A percentile compares a stretch with the other conserved stretches of the same genome.
Conservation (phyloP, 2,888 invertebrate genomes). For the Exephanes ischioxanthus region DNA sequence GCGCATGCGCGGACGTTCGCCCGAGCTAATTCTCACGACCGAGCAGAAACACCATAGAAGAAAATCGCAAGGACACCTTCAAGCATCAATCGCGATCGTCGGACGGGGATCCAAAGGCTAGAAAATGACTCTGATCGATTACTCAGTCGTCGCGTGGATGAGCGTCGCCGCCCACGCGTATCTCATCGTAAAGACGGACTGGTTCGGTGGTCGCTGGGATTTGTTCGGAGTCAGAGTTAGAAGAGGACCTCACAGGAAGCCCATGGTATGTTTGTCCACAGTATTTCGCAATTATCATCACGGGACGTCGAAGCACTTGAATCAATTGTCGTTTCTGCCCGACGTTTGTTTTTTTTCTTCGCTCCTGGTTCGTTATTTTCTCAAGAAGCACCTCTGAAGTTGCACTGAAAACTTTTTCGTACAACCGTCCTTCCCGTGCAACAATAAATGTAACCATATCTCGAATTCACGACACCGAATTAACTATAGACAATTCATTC, state of each 20-base stretch:
- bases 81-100: background rate
- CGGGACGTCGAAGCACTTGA: background rate
- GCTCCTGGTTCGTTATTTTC: background rate
- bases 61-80: background rate
- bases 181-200: slow-evolving; percentile 54
- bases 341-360: background rate
- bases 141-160: background rate
- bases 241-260: slow-evolving; percentile 66
- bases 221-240: slow-evolving; percentile 39
- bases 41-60: background rate
- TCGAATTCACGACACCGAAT: background rate
- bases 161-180: background rate
- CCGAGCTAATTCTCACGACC: background rate
- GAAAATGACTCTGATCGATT: slow-evolving; percentile 55
- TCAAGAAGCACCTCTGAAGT: background rate
- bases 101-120: background rate
- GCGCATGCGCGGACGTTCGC: background rate
- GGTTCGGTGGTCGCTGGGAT: slow-evolving; percentile 40
- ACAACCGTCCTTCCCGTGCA: background rate
- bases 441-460: background rate
- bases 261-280: slow-evolving; percentile 53
- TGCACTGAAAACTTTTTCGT: background rate
- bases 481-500: background rate
- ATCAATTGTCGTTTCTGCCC: background rate
- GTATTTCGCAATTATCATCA: background rate